Conservation (phyloP, 2,113 vertebrate species). For the Atrichornis clamosus region DNA sequence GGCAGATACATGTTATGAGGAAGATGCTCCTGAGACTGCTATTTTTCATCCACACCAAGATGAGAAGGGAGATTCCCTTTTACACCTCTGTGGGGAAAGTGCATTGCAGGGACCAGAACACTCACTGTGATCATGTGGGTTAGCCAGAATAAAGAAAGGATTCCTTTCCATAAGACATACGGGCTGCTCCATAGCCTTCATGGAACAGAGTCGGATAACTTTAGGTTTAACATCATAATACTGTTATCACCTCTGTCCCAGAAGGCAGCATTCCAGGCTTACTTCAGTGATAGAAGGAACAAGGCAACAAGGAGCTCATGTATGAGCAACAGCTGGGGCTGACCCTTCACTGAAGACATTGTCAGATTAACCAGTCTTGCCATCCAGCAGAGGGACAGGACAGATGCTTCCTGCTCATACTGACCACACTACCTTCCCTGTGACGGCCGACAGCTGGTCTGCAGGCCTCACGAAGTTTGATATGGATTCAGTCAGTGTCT, state of each 20-base stretch:
- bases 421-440: neutral
- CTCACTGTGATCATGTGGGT: neutral
- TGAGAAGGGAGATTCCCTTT: neutral
- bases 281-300: neutral
- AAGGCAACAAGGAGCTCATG: neutral
- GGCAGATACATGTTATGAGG: neutral
- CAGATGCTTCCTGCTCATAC: neutral
- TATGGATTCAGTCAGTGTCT: too few species aligned
- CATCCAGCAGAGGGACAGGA: neutral
- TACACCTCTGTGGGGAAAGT: fast-evolving
- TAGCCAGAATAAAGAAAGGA: neutral
- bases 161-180: fast-evolving
- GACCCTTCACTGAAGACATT: neutral
- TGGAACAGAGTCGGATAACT: neutral
- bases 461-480: too few species aligned
- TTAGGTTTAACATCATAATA: neutral
- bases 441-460: too few species aligned
- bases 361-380: neutral
- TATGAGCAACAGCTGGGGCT: fast-evolving
- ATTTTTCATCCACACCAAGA: neutral
- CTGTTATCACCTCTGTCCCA: neutral
- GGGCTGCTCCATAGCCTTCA: neutral
- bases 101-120: neutral
- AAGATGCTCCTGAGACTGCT: neutral
- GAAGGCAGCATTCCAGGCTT: neutral